Conservation (phyloP, 2,888 invertebrate genomes). For the Euproctis similis region DNA sequence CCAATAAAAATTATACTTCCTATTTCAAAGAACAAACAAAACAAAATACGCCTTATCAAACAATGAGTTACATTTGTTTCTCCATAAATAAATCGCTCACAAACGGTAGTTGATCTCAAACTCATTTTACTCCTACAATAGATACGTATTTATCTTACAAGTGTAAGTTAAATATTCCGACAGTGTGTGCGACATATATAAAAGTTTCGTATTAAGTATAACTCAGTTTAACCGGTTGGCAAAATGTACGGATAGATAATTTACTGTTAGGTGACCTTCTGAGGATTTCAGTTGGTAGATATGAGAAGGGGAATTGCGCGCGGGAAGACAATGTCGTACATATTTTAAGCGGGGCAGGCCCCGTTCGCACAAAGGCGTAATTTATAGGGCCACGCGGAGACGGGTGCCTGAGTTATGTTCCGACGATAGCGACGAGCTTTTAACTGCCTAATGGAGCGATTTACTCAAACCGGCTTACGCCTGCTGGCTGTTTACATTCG, state of each 20-base stretch:
- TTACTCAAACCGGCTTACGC: conserved; percentile 68
- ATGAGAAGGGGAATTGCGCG: conserved; percentile 58
- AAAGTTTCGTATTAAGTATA: conserved; percentile 37
- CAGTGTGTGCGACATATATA: conserved; percentile 45
- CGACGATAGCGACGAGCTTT: conserved; percentile 74
- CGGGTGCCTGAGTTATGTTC: conserved; percentile 71
- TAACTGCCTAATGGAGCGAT: conserved; percentile 76
- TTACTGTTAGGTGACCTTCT: conserved; percentile 57
- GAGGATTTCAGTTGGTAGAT: conserved; percentile 54
- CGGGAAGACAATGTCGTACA: conserved; percentile 72
- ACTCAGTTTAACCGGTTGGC: conserved; percentile 33
- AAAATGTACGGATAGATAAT: conserved; percentile 52
- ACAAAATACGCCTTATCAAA: too few relatives aligned
- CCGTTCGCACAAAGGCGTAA: conserved; percentile 71
- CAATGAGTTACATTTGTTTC: conserved; percentile 23
- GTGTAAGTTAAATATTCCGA: conserved; percentile 20
- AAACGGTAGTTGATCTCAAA: conserved; percentile 31
- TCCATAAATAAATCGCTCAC: conserved; percentile 28
- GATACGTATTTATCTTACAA: too few relatives aligned
- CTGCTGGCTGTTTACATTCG: conserved; percentile 55
- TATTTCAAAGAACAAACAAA: too few relatives aligned
- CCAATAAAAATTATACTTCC: too few relatives aligned
- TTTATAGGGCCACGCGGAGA: conserved; percentile 73
- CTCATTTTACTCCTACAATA: conserved; percentile 25
- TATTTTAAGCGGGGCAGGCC: conserved; percentile 72